These are phyloP conservation scores for Heliconius melpomene DNA, from an alignment of 1,140 invertebrate species.

Conservation along the genomic window DNA sequence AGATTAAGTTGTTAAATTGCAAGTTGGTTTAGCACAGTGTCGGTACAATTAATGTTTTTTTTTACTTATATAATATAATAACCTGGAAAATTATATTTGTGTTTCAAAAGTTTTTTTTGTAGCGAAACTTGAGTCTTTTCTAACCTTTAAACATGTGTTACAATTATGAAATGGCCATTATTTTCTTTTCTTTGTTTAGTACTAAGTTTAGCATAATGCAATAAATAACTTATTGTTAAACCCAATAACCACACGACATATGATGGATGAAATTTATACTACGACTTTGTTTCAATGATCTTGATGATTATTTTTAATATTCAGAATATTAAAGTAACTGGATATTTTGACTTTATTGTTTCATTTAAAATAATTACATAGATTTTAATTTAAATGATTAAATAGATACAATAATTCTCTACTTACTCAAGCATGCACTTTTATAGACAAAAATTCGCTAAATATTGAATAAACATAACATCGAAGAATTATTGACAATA, in stretches of 20 bases:
- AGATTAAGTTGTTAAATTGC: background rate
- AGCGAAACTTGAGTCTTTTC: too few species aligned
- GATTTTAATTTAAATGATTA: background rate
- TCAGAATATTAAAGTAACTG: constrained; percentile 13
- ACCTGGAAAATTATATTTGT: background rate
- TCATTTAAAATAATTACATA: background rate
- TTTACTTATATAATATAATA: too few species aligned
- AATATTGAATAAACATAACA: background rate
- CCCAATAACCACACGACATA: background rate
- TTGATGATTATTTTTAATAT: background rate
- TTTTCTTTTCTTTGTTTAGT: constrained; percentile 10
- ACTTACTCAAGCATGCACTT: constrained; percentile 31
- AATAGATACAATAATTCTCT: constrained; percentile 19
- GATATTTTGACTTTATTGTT: background rate
- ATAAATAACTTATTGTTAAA: constrained; percentile 10
- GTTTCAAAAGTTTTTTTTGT: background rate
- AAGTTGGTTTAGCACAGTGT: background rate
- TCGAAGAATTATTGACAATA: constrained; percentile 25
- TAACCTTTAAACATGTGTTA: background rate
- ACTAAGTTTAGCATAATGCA: constrained; percentile 14
- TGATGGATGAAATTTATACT: background rate
- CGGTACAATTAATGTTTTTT: too few species aligned
- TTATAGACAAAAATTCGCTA: constrained; percentile 15
- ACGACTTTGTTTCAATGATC: background rate
- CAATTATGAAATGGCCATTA: constrained; percentile 3